Conservation (phyloP, 2,113 vertebrate species). For the Microtus oregoni region DNA sequence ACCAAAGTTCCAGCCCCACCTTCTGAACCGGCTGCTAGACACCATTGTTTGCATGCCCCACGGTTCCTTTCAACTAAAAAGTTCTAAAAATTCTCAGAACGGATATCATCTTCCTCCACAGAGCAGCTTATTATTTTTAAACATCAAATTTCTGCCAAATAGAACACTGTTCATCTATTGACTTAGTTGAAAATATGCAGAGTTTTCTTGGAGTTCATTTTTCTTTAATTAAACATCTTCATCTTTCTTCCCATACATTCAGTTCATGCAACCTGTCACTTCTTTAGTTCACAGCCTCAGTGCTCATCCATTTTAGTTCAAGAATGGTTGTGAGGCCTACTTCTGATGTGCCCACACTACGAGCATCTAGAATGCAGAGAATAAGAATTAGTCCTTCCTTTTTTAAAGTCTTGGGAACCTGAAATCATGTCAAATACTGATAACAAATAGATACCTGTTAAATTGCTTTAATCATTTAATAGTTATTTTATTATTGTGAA, state of each 20-base stretch:
- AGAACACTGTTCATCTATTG: slow-evolving; percentile 20
- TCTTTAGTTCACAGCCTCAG: not conserved
- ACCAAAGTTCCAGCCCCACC: slow-evolving; percentile 11
- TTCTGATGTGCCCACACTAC: not conserved
- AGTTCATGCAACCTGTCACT: not conserved
- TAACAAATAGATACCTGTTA: not conserved
- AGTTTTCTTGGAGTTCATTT: slow-evolving; percentile 22
- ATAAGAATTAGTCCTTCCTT: not conserved
- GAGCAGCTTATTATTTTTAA: slow-evolving; percentile 65
- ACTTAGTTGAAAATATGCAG: slow-evolving; percentile 35
- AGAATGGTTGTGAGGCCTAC: not conserved
- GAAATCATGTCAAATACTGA: not conserved
- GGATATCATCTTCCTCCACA: slow-evolving; percentile 54
- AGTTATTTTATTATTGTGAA: slow-evolving; percentile 36
- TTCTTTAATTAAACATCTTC: slow-evolving; percentile 10
- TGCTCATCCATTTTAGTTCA: slow-evolving; percentile 12
- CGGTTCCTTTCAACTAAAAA: slow-evolving; percentile 53
- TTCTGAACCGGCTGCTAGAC: slow-evolving; percentile 42
- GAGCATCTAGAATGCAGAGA: slow-evolving; percentile 14
- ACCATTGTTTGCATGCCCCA: slow-evolving; percentile 44
- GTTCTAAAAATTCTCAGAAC: slow-evolving; percentile 66
- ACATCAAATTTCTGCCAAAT: slow-evolving; percentile 49
- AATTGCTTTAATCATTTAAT: not conserved
- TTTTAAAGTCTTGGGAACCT: not conserved
- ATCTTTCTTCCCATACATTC: not conserved